A percentile compares a stretch with the other conserved stretches of the same genome.
phyloP scores from a whole-genome alignment of 2,888 invertebrate species.

The Lacanobia oleracea region DNA sequence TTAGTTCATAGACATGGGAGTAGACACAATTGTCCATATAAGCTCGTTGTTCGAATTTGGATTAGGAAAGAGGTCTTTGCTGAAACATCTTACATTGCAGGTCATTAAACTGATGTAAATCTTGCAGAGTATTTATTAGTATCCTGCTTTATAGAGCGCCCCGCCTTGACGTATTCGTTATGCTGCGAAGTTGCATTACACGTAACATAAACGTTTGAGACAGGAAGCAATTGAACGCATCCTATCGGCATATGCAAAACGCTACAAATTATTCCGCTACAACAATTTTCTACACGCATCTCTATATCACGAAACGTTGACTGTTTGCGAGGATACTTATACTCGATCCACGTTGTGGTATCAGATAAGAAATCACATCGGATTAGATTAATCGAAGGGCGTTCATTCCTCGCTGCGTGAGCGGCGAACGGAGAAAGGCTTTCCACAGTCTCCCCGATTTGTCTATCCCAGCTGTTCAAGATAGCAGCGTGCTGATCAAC shows the following conservation, averaged over 20 bases:
- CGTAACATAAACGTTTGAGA: constrained; percentile 73
- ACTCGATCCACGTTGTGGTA: constrained; percentile 64
- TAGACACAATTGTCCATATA: constrained; percentile 75
- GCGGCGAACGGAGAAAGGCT: constrained; percentile 71
- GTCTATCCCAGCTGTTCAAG: constrained; percentile 69
- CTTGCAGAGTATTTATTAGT: constrained; percentile 52
- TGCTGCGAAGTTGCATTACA: constrained; percentile 69
- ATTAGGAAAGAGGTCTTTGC: constrained; percentile 50
- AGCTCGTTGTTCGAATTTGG: constrained; percentile 69
- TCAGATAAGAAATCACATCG: constrained; percentile 70
- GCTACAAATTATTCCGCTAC: constrained; percentile 76
- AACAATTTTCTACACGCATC: constrained; percentile 78
- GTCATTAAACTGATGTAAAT: constrained; percentile 64
- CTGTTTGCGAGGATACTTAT: constrained; percentile 61
- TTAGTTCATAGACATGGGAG: constrained; percentile 74
- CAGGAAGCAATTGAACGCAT: constrained; percentile 77
- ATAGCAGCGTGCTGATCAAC: constrained; percentile 73
- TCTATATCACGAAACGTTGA: constrained; percentile 58
- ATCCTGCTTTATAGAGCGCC: constrained; percentile 25
- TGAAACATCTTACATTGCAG: constrained; percentile 28
- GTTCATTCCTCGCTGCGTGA: constrained; percentile 72
- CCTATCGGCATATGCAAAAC: constrained; percentile 76
- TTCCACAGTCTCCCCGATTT: constrained; percentile 77
- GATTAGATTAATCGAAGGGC: constrained; percentile 77
- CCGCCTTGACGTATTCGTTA: constrained; percentile 66